Evolutionary conservation across 1,140 invertebrate species (phyloP).

Genomic region (Cotesia typhae): DNA sequence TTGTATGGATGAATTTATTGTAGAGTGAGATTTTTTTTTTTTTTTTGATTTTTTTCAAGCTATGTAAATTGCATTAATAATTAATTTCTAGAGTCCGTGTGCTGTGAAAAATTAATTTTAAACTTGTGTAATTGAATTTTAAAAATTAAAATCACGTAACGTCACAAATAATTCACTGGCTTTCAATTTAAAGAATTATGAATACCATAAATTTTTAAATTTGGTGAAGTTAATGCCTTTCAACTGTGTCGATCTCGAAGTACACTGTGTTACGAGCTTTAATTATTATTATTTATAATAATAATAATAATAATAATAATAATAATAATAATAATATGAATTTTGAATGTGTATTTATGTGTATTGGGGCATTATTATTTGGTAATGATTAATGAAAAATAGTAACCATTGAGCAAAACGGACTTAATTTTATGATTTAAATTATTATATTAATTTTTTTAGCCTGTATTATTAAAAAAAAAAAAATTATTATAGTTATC

Average conservation of each 20-base stretch:
- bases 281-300: not conserved
- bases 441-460: too few relatives aligned
- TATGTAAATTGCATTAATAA: conserved; percentile 29
- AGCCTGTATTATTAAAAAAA: too few relatives aligned
- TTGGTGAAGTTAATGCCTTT: not conserved
- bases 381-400: not conserved
- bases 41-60: not conserved
- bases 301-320: too few relatives aligned
- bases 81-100: conserved; percentile 11
- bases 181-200: not conserved
- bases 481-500: too few relatives aligned
- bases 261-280: not conserved
- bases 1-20: not conserved
- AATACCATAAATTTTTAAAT: not conserved
- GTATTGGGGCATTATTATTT: not conserved
- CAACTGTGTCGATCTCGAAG: conserved; percentile 1
- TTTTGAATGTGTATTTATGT: not conserved
- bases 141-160: conserved; percentile 20
- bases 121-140: conserved; percentile 19
- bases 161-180: not conserved
- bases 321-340: not conserved
- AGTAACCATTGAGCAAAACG: conserved; percentile 1
- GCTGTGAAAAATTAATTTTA: conserved; percentile 19
- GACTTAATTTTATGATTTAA: too few relatives aligned
- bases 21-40: not conserved